Percentiles rank a stretch among this genome's conserved stretches.
phyloP scores from a whole-genome alignment of 2,797 vertebrate genomes.

The Neomorphus geoffroyi region DNA sequence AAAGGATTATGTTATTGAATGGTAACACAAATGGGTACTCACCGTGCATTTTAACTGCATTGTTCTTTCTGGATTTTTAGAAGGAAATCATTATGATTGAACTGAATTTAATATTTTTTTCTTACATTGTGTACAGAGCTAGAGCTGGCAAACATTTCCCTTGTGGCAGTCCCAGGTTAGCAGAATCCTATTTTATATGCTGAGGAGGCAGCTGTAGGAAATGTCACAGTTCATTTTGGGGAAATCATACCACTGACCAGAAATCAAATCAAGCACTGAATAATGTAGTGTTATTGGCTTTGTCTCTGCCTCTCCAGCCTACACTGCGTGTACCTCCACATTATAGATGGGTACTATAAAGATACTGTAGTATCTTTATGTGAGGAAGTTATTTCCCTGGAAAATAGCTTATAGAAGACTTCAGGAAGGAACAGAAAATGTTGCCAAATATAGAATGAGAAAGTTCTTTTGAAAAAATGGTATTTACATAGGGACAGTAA shows the following conservation, averaged over 20 bases:
- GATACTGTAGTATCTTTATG: not conserved
- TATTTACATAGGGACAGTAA: not conserved
- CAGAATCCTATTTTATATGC: not conserved
- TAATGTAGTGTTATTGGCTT: not conserved
- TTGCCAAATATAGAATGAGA: not conserved
- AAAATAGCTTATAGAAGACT: not conserved
- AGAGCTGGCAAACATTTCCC: not conserved
- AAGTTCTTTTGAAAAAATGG: not conserved
- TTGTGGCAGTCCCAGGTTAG: not conserved
- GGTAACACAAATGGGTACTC: not conserved
- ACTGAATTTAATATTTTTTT: not conserved
- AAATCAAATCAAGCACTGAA: slow-evolving; percentile 43
- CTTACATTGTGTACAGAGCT: not conserved
- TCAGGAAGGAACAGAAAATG: not conserved
- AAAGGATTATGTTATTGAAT: not conserved
- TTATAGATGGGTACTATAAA: not conserved
- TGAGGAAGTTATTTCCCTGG: not conserved
- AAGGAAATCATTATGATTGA: not conserved
- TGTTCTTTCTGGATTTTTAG: not conserved
- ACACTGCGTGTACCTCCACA: not conserved
- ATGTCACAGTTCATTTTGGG: slow-evolving; percentile 30
- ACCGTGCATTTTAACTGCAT: not conserved
- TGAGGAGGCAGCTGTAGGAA: slow-evolving; percentile 14
- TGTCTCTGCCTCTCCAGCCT: not conserved
- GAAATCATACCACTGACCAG: slow-evolving; percentile 7